Evolutionary conservation across 2,113 vertebrate genomes (phyloP), one percentile per base, ranked within the genome.

Genomic region (Hyperopisus bebe): DNA sequence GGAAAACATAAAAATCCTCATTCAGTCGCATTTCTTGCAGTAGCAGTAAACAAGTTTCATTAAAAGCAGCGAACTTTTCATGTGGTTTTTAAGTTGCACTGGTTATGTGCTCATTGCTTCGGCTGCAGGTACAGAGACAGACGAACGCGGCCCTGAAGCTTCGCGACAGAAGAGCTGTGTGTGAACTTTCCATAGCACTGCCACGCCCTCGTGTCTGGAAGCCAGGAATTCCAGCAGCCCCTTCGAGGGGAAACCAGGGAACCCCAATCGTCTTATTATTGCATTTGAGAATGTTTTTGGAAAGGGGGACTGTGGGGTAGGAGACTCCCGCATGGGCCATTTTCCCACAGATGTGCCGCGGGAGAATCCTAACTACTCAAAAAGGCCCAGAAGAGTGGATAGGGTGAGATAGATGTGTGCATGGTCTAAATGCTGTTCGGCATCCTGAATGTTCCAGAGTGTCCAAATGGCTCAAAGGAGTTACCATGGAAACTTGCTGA

Each of bases 281-380:
- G 86, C 48, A 35, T 87, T 35, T 83, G 74, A 89, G 92, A 93
- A 92, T 92, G 92, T 92, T 91, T 93, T 90, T 47, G 74, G 88
- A 91, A 90, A 44, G 86, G 89, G 86, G 89, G 88, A 88, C 80
- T 35, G 31, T 77, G 24, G 84, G 90, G 88, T 19, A 24, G 90
- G 88, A 90, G 80, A 86, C 83, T 55, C 46, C 84, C 88, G 42
- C 39, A 55, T 89, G 90, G 92, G 91, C 91, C 70, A 2, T 1
- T 47, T 89, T 93, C 92, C 91, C 90, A 88, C 89, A 87, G 88
- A 46, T 84, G 90, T 89, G 89, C n/a, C 62, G n/a, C 27, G 27
- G 62, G n/a, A 31, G 90, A 89, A 92, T 92, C 88, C 89, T 53
- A 46, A 88, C 89, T 90, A 90, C 47, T 89, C 86, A 46, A 86